A percentile compares a stretch with the other conserved stretches of the same genome.
These are phyloP conservation scores for Calyptomena viridis DNA, from an alignment of 2,113 vertebrate species.

Conservation along the genomic window DNA sequence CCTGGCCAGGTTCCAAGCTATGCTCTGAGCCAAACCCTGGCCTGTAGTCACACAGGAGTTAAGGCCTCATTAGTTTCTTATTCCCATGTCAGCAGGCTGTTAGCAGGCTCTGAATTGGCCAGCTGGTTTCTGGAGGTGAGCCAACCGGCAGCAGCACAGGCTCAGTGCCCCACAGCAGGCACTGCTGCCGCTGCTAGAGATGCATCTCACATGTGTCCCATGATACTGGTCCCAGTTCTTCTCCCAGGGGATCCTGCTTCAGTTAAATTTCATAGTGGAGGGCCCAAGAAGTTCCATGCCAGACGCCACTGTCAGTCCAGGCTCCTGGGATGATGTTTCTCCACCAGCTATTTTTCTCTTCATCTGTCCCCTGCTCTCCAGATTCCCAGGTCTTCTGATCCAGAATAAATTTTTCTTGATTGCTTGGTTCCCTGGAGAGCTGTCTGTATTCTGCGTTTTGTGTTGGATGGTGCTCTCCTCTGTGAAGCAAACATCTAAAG, in stretches of 20 bases:
- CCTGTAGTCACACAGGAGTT: constrained; percentile 44
- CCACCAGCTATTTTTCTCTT: background rate
- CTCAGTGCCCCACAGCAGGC: background rate
- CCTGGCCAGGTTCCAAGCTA: constrained; percentile 21
- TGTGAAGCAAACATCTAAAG: constrained; percentile 17
- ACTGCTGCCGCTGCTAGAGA: background rate
- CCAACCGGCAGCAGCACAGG: background rate
- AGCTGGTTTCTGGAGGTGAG: background rate
- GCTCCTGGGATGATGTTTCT: background rate
- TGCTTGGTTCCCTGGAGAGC: background rate
- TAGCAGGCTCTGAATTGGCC: constrained; percentile 44
- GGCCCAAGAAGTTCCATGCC: background rate
- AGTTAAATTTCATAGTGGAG: background rate
- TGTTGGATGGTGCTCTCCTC: background rate
- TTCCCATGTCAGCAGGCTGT: constrained; percentile 54
- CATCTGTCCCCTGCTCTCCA: background rate
- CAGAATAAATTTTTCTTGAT: background rate
- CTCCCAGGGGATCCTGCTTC: background rate
- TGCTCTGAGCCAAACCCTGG: constrained; percentile 13
- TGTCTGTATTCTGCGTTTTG: background rate
- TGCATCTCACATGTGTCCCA: background rate
- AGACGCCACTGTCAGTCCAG: background rate
- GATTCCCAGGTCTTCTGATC: background rate
- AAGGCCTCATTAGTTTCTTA: constrained; percentile 62
- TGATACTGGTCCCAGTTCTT: background rate